Percentiles rank a stretch among this genome's conserved stretches.
These are phyloP conservation scores for Papilio helenus DNA, from an alignment of 1,140 invertebrate species.

Conservation along the genomic window DNA sequence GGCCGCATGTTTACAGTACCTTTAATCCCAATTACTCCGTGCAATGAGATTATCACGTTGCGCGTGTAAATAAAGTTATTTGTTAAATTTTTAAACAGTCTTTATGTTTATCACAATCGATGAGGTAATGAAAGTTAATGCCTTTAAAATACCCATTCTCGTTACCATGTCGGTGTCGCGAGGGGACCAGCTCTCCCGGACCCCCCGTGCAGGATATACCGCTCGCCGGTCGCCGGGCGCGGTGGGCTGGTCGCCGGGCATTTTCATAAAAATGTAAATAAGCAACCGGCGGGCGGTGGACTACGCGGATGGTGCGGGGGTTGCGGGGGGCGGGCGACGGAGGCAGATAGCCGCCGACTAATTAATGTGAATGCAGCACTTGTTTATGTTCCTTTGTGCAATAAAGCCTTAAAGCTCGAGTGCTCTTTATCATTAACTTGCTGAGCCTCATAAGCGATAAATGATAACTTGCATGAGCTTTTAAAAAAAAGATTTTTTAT, in stretches of 20 bases:
- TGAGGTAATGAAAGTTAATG: not conserved
- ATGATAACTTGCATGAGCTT: not conserved
- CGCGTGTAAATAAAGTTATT: not conserved
- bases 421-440: slow-evolving; percentile 16
- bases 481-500: not conserved
- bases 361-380: slow-evolving; percentile 40
- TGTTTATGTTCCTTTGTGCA: slow-evolving; percentile 33
- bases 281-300: not conserved
- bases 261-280: slow-evolving; percentile 52
- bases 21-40: not conserved
- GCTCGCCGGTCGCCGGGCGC: slow-evolving; percentile 20
- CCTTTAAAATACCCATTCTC: not conserved
- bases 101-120: slow-evolving; percentile 4
- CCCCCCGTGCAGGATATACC: not conserved
- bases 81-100: slow-evolving; percentile 6
- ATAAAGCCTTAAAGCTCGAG: not conserved
- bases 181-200: not conserved
- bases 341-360: slow-evolving; percentile 35
- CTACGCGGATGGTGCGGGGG: too few species aligned
- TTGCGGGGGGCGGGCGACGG: too few species aligned
- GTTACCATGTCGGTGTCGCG: not conserved
- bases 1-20: too few species aligned
- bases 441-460: not conserved
- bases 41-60: not conserved
- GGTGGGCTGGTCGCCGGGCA: not conserved